A percentile compares a stretch with the other conserved stretches of the same genome.
These are phyloP conservation scores for Drosophila fuyamai DNA, from an alignment of 1,140 invertebrate species.

Conservation along the genomic window DNA sequence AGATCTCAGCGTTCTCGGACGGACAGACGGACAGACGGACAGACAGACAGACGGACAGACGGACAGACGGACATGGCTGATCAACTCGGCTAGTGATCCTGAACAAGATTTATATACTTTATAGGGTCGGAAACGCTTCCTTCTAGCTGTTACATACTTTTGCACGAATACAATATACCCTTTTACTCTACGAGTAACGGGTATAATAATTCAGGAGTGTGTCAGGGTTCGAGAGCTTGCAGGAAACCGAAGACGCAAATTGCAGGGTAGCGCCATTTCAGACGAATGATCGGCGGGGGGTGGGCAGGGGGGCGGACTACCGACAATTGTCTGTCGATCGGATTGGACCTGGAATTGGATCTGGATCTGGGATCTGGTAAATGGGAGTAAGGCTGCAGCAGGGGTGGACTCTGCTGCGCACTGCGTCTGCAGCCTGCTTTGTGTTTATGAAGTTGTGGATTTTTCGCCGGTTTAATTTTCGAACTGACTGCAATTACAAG, in stretches of 20 bases:
- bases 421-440: conserved; percentile 32
- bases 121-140: too few relatives aligned
- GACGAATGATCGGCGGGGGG: conserved; percentile 37
- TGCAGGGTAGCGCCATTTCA: conserved; percentile 65
- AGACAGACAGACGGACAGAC: too few relatives aligned
- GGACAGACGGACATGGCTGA: too few relatives aligned
- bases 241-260: conserved; percentile 78
- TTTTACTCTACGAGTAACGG: too few relatives aligned
- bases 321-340: conserved; percentile 31
- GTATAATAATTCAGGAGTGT: conserved; percentile 33
- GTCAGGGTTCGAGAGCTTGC: conserved; percentile 42
- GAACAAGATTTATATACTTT: too few relatives aligned
- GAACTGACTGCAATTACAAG: conserved; percentile 79
- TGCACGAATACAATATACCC: too few relatives aligned
- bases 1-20: too few relatives aligned
- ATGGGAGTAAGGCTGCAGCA: neutral
- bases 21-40: too few relatives aligned
- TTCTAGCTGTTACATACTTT: too few relatives aligned
- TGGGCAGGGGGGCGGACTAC: neutral
- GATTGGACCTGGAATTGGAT: conserved; percentile 20
- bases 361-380: neutral
- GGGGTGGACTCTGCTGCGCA: neutral
- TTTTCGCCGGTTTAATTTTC: conserved; percentile 72
- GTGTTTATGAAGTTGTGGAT: conserved; percentile 79
- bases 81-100: too few relatives aligned